Evolutionary conservation across 2,888 invertebrate genomes (phyloP).

Genomic region (Drosophila siamana): DNA sequence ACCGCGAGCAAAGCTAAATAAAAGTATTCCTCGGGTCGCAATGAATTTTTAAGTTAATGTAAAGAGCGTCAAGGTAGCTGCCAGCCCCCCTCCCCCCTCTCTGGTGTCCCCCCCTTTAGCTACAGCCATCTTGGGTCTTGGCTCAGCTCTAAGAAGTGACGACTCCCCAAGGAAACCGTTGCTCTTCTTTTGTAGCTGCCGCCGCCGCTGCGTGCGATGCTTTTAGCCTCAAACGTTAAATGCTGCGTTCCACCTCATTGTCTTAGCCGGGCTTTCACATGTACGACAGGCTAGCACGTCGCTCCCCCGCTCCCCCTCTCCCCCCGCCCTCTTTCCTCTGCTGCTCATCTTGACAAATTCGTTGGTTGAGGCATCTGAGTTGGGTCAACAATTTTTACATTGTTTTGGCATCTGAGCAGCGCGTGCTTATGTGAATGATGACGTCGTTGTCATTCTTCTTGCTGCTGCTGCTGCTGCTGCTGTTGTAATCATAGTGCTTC

Average conservation of each 20-base stretch:
- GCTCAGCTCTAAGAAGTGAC: constrained; percentile 44
- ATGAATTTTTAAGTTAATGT: constrained; percentile 78
- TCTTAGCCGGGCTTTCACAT: constrained; percentile 43
- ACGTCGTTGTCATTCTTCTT: constrained; percentile 34
- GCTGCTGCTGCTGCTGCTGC: constrained; percentile 2
- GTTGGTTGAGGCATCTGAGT: constrained; percentile 34
- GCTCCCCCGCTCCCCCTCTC: background rate
- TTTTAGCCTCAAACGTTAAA: constrained; percentile 71
- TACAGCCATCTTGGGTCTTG: constrained; percentile 9
- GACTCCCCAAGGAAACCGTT: constrained; percentile 65
- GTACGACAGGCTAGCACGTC: constrained; percentile 19
- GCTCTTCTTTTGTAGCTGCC: constrained; percentile 17
- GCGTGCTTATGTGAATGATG: constrained; percentile 63
- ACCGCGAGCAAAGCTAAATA: constrained; percentile 52
- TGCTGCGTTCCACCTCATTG: constrained; percentile 61
- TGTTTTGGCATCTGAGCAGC: constrained; percentile 53
- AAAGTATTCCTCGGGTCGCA: constrained; percentile 74
- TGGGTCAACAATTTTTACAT: constrained; percentile 72
- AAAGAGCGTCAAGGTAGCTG: constrained; percentile 59
- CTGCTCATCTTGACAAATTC: constrained; percentile 1
- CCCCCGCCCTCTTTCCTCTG: background rate
- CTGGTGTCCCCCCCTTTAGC: background rate
- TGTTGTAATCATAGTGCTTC: constrained; percentile 13
- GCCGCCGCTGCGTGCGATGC: constrained; percentile 55
- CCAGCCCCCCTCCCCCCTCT: constrained; percentile 10